Base-by-base conservation (phyloP, 2,797 vertebrate genomes). In the Alfaro cultratus region DNA sequence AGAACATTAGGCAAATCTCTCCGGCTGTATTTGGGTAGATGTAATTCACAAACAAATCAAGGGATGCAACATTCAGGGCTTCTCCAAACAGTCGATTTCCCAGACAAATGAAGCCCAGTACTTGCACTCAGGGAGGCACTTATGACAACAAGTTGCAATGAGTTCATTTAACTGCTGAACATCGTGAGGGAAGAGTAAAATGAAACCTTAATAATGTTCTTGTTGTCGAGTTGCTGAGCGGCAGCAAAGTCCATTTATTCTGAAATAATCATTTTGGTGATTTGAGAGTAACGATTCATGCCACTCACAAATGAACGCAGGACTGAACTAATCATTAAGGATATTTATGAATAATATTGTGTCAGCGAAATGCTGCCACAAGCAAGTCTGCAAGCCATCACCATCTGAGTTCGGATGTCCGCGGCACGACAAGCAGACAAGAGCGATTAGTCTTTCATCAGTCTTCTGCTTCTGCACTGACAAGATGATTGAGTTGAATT, bases 1-100 rank as follows among this genome's bases (percentile, higher is more conserved):
- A 43, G 80, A 88, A 89, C 90, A 94, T 93, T 92, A 90, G 92
- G 92, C 87, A 94, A 90, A 92, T 91, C 74, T 41, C 46, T 39
- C 16, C 72, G 81, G 75, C 79, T 88, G 83, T 82, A 91, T 93
- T 93, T 91, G 90, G 71, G 68, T 89, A 78, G 80, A 92, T 89
- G 87, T 74, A 87, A 89, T 82, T 88, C 60, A 81, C 85, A 90
- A 88, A 91, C 92, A 94, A 94, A 94, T 89, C 7, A 13, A 29
- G 60, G 77, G 84, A 85, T 89, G 89, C 81, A 85, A 88, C 85
- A 88, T 85, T 87, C 80, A 60, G 77, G 79, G 87, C 87, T 80
- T 85, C 81, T 90, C 74, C 85, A 91, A 91, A 91, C 85, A 87
- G 87, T 80, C 43, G 2, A 92, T 89, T 91, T 74, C 73, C 43